Conservation (phyloP, 2,888 invertebrate genomes). For the Drosophila borborema region DNA sequence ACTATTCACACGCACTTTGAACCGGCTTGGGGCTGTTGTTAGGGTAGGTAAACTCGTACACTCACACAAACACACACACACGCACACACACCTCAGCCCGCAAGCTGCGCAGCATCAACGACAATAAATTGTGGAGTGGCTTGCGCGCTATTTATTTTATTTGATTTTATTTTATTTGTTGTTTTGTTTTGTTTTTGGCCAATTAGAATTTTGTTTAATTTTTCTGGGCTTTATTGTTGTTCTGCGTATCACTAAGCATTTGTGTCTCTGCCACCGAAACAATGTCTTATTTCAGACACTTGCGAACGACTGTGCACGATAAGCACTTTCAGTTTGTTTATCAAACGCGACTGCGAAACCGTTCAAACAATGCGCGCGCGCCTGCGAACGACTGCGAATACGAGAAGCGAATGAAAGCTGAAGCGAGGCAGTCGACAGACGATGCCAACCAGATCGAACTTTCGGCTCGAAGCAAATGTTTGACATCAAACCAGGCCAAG, state of each 20-base stretch:
- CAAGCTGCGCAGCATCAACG: slow-evolving; percentile 47
- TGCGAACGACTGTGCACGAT: slow-evolving; percentile 14
- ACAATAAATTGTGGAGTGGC: slow-evolving; percentile 12
- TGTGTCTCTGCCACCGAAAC: neutral
- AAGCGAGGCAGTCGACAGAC: slow-evolving; percentile 22
- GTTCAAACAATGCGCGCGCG: slow-evolving; percentile 37
- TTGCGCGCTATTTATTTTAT: slow-evolving; percentile 25
- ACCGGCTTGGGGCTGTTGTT: slow-evolving; percentile 36
- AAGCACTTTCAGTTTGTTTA: slow-evolving; percentile 23
- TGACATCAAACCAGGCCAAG: slow-evolving; percentile 4
- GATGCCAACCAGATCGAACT: slow-evolving; percentile 42
- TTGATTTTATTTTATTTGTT: neutral
- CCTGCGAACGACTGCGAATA: slow-evolving; percentile 43
- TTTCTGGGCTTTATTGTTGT: neutral
- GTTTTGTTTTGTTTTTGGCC: neutral
- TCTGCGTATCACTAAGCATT: neutral
- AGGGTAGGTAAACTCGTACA: neutral
- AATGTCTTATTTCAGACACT: neutral
- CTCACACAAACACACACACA: slow-evolving; percentile 18
- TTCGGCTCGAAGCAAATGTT: slow-evolving; percentile 29
- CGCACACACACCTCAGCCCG: slow-evolving; percentile 16
- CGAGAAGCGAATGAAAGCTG: slow-evolving; percentile 54
- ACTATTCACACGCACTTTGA: slow-evolving; percentile 54
- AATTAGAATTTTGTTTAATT: slow-evolving; percentile 9
- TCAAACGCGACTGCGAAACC: slow-evolving; percentile 37